Evolutionary conservation across 1,140 invertebrate genomes (phyloP), one percentile per base, ranked within the genome.

Genomic region (Pinna nobilis): DNA sequence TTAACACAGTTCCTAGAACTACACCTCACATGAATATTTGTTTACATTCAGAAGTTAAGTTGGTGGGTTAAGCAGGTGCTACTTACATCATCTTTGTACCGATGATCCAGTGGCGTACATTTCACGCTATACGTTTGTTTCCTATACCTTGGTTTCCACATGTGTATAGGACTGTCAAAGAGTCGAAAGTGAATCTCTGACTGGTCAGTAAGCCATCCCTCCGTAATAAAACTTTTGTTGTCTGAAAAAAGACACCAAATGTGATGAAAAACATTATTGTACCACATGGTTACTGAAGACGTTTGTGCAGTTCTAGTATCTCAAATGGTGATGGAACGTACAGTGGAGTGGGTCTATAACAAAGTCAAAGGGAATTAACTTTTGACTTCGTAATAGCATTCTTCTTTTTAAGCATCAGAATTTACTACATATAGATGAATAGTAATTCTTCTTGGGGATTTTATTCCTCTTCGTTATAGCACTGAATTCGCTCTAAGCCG

Each of bases 181-280:
- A 88, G 70, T 39, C 81, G 68, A 13, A 98, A 92, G 87, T 98
- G 96, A 55, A 98, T 91, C 59, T 96, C 91, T 35, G 93, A 94
- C 87, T 97, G 95, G 69, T 93, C 92, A 30, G 94, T 96, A 0
- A 98, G 89, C 96, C 96, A 98, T 0, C 96, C 96, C 60, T 92
- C 92, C 81, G 94, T 93, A 13, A 96, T 89, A 76, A 92, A 92
- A 33, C 90, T 89, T 44, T 90, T 89, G 23, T 92, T 91, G 83
- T 93, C 92, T 87, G 92, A 91, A 82, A 73, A 64, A 9, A 47
- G n/a, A 71, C 61, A 37, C n/a, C 6, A 74, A 28, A 69, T 59
- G n/a, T 15, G 9, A n/a, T 1, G 0, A 20, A 20, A 30, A 35
- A 60, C 30, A n/a, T n/a, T n/a, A n/a, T n/a, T n/a, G n/a, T n/a